Conservation (phyloP, 30 jellyfish, hydroid and myxozoan genomes). For the Sanderia malayensis region DNA sequence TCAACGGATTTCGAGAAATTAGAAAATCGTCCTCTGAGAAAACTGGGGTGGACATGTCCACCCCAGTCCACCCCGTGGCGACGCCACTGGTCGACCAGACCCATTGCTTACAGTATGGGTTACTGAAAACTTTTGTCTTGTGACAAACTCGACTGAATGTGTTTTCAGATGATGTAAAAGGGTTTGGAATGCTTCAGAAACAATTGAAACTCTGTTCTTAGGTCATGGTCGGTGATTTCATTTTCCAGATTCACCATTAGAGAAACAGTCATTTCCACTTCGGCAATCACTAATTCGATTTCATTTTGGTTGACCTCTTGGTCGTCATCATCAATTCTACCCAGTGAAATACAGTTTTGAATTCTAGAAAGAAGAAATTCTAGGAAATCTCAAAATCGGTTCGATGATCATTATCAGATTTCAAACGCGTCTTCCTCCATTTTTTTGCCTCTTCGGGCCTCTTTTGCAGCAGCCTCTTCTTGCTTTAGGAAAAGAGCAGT, state of each 20-base stretch:
- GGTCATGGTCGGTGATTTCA: not conserved
- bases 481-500: not conserved
- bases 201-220: not conserved
- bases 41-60: no score
- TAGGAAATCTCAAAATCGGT: not conserved
- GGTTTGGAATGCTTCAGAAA: not conserved
- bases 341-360: not conserved
- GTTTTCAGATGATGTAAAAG: not conserved
- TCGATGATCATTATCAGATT: not conserved
- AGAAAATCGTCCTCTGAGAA: no score
- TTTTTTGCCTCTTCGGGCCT: not conserved
- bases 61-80: no score
- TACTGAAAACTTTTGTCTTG: not conserved
- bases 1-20: no score
- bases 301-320: not conserved
- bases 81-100: no score
- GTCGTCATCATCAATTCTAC: not conserved
- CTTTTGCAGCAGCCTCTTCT: slow-evolving; percentile 1
- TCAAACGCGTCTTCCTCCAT: not conserved
- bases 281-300: not conserved
- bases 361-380: not conserved
- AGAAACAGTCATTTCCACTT: not conserved
- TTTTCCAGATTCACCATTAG: not conserved
- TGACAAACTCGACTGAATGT: not conserved
- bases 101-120: no score